phyloP scores from a whole-genome alignment of 2,113 vertebrate species.

The Cinclus mexicanus region DNA sequence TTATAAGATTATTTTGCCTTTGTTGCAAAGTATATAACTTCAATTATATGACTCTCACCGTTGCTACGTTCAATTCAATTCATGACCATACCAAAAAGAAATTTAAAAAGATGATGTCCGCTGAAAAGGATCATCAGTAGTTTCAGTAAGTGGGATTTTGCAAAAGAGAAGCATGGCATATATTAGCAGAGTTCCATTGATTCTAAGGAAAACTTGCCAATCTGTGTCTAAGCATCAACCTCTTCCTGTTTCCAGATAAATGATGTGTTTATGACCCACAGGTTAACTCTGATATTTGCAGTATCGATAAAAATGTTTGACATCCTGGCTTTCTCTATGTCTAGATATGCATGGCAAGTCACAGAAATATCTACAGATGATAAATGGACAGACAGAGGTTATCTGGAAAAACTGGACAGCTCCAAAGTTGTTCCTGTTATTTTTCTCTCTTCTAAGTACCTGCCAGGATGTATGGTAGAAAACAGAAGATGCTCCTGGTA shows the following conservation, averaged over 20 bases:
- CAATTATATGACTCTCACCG: not conserved
- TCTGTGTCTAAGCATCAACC: not conserved
- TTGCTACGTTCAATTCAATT: not conserved
- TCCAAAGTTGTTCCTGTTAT: not conserved
- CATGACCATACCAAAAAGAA: not conserved
- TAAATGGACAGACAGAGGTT: not conserved
- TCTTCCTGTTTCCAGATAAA: conserved; percentile 13
- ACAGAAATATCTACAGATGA: not conserved
- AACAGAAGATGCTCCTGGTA: not conserved
- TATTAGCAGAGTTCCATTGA: not conserved
- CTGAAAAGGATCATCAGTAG: not conserved
- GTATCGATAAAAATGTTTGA: not conserved
- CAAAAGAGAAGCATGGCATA: not conserved
- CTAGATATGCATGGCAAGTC: not conserved
- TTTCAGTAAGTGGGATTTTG: not conserved
- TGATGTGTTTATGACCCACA: not conserved
- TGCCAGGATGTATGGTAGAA: not conserved
- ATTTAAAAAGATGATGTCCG: not conserved
- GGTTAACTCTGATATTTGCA: not conserved
- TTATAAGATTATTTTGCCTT: not conserved
- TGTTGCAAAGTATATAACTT: not conserved
- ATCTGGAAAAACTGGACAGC: not conserved
- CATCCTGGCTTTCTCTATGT: not conserved
- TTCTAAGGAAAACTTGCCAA: not conserved
- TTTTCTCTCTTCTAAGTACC: not conserved